Percentiles rank a stretch among this genome's conserved stretches.
These are phyloP conservation scores for Caiman crocodilus DNA, from an alignment of 2,797 vertebrate species.

Conservation along the genomic window DNA sequence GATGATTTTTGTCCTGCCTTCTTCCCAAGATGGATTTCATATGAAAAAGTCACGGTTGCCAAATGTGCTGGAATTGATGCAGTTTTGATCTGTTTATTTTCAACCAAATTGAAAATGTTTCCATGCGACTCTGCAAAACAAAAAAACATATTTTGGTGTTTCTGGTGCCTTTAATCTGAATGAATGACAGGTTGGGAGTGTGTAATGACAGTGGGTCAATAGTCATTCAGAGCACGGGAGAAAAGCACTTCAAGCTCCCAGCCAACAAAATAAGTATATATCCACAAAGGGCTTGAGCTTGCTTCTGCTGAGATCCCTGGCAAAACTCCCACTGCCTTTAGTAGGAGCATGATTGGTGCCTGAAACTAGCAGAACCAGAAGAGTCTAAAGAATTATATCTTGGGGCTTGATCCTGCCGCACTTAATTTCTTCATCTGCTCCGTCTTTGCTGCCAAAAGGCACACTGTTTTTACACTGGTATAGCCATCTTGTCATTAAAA, in stretches of 20 bases:
- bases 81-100: neutral
- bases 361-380: neutral
- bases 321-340: neutral
- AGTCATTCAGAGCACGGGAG: fast-evolving
- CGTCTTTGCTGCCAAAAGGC: neutral
- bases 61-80: neutral
- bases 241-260: neutral
- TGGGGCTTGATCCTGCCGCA: neutral
- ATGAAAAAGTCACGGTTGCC: neutral
- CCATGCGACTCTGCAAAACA: neutral
- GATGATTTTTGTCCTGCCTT: neutral
- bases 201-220: neutral
- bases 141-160: neutral
- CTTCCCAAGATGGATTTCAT: neutral
- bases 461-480: neutral
- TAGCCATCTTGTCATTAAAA: neutral
- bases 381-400: neutral
- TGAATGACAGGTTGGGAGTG: neutral
- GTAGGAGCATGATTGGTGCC: neutral
- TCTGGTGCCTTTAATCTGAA: neutral
- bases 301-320: fast-evolving
- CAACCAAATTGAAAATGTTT: neutral
- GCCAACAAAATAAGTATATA: neutral
- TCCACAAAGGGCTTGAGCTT: fast-evolving
- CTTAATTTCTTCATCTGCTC: fast-evolving